phyloP scores from a whole-genome alignment of 2,888 invertebrate genomes.

The Drosophila trichaetosa region DNA sequence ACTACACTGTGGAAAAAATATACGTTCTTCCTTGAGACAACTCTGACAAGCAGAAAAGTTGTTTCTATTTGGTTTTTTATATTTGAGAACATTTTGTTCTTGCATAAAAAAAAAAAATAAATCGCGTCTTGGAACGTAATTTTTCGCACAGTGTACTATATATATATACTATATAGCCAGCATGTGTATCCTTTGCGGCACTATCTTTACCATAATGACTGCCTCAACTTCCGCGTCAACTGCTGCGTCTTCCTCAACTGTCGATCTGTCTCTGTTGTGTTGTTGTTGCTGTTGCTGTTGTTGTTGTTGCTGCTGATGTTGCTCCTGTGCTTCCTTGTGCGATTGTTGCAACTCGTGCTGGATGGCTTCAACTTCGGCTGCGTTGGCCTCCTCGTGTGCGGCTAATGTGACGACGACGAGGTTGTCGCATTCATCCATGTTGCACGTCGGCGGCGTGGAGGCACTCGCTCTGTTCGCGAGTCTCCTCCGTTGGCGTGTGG shows the following conservation, averaged over 20 bases:
- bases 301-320: slow-evolving; percentile 23
- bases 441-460: slow-evolving; percentile 77
- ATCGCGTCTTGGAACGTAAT: neutral
- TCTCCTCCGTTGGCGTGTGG: slow-evolving; percentile 51
- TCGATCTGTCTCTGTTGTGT: slow-evolving; percentile 7
- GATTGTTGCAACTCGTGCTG: slow-evolving; percentile 44
- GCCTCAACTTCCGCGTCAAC: slow-evolving; percentile 77
- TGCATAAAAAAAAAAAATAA: neutral
- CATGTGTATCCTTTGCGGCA: slow-evolving; percentile 12
- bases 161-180: neutral
- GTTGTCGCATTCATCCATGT: slow-evolving; percentile 86
- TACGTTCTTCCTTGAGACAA: neutral
- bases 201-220: slow-evolving; percentile 67
- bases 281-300: slow-evolving; percentile 10
- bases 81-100: neutral
- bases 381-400: slow-evolving; percentile 75
- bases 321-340: slow-evolving; percentile 37
- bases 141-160: slow-evolving; percentile 17
- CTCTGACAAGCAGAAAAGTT: neutral
- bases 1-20: slow-evolving; percentile 7
- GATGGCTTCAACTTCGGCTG: slow-evolving; percentile 35
- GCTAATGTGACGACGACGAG: slow-evolving; percentile 84
- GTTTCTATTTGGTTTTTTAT: neutral
- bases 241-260: slow-evolving; percentile 62
- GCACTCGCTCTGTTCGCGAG: slow-evolving; percentile 78